Conservation (phyloP, 2,797 vertebrate species). For the Acestrorhynchus altus region DNA sequence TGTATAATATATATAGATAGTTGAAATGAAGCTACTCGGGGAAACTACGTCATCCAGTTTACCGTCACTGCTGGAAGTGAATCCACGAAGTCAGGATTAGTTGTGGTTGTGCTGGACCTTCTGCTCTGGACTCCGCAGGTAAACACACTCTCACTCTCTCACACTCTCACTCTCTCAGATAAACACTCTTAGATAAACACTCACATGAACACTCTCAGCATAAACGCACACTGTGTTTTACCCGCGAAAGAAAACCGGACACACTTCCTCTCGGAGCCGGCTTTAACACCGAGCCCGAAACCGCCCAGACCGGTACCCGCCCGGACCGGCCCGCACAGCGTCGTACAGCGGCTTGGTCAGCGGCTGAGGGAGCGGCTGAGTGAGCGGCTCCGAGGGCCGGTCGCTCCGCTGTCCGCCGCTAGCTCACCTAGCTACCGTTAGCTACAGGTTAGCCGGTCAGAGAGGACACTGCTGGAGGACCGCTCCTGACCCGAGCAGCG, state of each 20-base stretch:
- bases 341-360: too few relatives aligned
- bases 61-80: slow-evolving; percentile 13
- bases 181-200: too few relatives aligned
- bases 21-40: not conserved
- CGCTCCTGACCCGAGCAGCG: too few relatives aligned
- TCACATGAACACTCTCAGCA: too few relatives aligned
- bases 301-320: too few relatives aligned
- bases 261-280: too few relatives aligned
- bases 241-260: not conserved
- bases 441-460: slow-evolving; percentile 54
- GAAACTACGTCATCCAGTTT: slow-evolving; percentile 41
- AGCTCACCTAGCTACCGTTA: not conserved
- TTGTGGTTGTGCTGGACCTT: not conserved
- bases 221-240: not conserved
- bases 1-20: too few relatives aligned
- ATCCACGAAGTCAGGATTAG: slow-evolving; percentile 6
- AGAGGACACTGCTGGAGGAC: slow-evolving; percentile 71
- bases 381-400: too few relatives aligned
- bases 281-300: too few relatives aligned
- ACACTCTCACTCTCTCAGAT: too few relatives aligned
- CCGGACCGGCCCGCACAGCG: too few relatives aligned
- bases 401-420: not conserved
- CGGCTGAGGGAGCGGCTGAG: too few relatives aligned
- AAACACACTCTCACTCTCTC: not conserved
- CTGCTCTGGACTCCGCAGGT: not conserved